phyloP scores from a whole-genome alignment of 2,797 vertebrate genomes.

The Sebastes taczanowskii region DNA sequence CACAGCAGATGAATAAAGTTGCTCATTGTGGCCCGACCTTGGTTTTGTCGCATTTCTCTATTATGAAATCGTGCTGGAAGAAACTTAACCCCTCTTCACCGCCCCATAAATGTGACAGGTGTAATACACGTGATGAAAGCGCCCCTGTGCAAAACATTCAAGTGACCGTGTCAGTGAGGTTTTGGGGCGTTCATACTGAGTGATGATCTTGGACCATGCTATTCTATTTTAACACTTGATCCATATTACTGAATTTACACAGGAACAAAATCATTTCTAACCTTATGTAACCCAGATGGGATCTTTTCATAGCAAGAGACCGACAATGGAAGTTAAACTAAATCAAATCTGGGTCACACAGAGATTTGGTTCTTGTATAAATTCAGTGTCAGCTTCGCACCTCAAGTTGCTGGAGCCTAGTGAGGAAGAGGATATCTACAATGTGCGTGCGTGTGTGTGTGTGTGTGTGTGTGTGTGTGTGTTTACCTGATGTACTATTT shows the following conservation, averaged over 20 bases:
- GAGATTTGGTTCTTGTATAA: conserved; percentile 3
- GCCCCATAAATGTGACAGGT: not conserved
- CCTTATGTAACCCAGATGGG: not conserved
- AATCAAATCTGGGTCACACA: not conserved
- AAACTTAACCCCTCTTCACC: not conserved
- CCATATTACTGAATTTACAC: conserved; percentile 5
- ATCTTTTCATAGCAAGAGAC: not conserved
- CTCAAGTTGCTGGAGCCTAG: not conserved
- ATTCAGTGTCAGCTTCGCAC: not conserved
- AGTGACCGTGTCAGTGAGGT: not conserved
- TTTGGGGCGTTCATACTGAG: not conserved
- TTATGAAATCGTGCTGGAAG: not conserved
- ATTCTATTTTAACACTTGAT: not conserved
- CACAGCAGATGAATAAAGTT: not conserved
- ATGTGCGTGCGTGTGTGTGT: conserved; percentile 8
- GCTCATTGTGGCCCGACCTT: not conserved
- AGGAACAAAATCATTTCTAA: not conserved
- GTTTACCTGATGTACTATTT: conserved; percentile 99
- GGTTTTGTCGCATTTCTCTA: not conserved
- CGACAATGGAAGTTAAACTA: not conserved
- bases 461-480: not conserved
- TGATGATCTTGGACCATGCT: not conserved
- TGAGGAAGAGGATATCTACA: not conserved
- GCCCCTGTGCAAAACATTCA: not conserved
- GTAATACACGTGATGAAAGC: not conserved